Evolutionary conservation across 2,113 vertebrate species (phyloP), one percentile per base, ranked within the genome.

Genomic region (Vanacampus margaritifer): DNA sequence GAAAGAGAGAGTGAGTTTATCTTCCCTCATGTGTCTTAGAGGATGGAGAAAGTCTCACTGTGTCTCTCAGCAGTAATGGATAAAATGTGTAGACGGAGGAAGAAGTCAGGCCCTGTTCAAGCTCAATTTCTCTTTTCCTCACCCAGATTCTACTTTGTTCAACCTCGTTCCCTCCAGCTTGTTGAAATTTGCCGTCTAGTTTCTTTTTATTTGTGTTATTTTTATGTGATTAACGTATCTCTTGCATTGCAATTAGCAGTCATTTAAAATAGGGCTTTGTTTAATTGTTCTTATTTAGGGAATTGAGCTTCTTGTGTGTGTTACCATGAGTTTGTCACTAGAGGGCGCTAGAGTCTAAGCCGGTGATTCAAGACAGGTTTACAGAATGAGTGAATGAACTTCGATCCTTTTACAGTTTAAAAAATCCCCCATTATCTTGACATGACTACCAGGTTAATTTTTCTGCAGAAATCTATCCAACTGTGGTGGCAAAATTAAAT

Each of bases 21-120:
- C 65, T 46, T n/a, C 24, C 63, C 57, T 74, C 62, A 35, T 56
- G 1, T 2, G 35, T 83, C 84, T 86, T 78, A 12, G 67, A 79
- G 86, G 84, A 81, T 21, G 65, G 68, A 83, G 76, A 74, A 82
- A 84, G 75, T 84, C 82, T 82, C 71, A 78, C 46, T 64, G 60
- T 65, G 61, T 78, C 67, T 86, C 79, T 84, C 73, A 14, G 77
- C 39, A 63, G 76, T 87, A 89, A 90, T 88, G 86, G 83, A 81
- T 81, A 86, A 87, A 84, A 72, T 76, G 11, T 89, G 88, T 88
- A 73, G 50, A n/a, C 1, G 60, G 79, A 50, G 54, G 59, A 63
- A 62, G 62, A 65, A 26, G 43, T 36, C 67, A 58, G 68, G 45
- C 72, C 63, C 26, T 45, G 65, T 58, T 32, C 43, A 45, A 6